Percentiles rank a stretch among this genome's conserved stretches.
Conservation (phyloP, 37 sponge, comb jelly and placozoan species). For the Mnemiopsis leidyi region DNA sequence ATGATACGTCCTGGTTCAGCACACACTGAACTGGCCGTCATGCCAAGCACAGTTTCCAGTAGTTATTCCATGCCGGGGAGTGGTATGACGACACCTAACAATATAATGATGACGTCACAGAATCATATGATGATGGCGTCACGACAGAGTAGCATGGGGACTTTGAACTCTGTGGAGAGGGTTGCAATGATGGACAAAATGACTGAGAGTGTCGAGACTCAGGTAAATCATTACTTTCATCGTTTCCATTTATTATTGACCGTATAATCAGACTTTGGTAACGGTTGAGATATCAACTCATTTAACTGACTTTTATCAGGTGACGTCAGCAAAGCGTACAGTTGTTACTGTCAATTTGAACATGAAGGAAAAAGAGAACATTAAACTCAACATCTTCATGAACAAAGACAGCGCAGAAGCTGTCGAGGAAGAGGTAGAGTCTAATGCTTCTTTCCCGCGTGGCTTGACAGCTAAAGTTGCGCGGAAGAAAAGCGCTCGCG, state of each 20-base stretch:
- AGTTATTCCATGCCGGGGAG: background rate
- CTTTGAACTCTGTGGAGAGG: background rate
- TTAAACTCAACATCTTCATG: slow-evolving; percentile 65
- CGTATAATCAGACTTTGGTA: too few relatives aligned
- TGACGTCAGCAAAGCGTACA: slow-evolving; percentile 58
- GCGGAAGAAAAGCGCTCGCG: background rate
- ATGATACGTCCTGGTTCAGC: background rate
- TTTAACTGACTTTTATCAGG: slow-evolving; percentile 24
- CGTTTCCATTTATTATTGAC: too few relatives aligned
- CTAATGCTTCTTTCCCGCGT: background rate
- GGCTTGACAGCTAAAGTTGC: background rate
- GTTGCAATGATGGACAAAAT: background rate
- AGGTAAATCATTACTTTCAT: too few relatives aligned
- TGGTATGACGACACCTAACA: background rate
- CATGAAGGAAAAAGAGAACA: slow-evolving; percentile 65
- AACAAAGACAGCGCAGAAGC: slow-evolving; percentile 4
- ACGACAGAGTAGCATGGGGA: background rate
- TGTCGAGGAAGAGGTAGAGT: background rate
- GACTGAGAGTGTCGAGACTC: slow-evolving; percentile 10
- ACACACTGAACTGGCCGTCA: background rate
- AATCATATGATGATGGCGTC: background rate
- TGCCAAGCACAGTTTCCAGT: background rate
- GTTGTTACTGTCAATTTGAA: slow-evolving; percentile 57
- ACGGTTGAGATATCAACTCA: too few relatives aligned
- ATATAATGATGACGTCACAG: background rate